phyloP scores from a whole-genome alignment of 2,113 vertebrate genomes.

The Crotalus helleri region DNA sequence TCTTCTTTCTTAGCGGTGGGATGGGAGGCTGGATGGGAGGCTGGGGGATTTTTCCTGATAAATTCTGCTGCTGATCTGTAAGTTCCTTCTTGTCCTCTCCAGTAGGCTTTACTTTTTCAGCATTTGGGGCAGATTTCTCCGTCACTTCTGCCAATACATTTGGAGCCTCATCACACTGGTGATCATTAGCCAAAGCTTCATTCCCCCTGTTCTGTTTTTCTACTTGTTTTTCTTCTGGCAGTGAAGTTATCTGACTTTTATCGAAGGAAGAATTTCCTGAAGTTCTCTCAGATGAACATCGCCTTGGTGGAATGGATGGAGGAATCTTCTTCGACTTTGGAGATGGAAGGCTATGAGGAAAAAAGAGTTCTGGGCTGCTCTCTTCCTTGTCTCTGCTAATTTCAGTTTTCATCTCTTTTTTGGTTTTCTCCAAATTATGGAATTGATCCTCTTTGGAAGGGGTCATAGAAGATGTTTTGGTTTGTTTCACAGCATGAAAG shows the following conservation, averaged over 20 bases:
- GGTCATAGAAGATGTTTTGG: slow-evolving; percentile 38
- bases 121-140: slow-evolving; percentile 1
- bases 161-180: neutral
- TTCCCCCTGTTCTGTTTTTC: slow-evolving; percentile 12
- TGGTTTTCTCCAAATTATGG: slow-evolving; percentile 29
- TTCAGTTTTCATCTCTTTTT: slow-evolving; percentile 49
- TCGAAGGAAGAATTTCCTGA: slow-evolving; percentile 3
- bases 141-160: slow-evolving; percentile 33
- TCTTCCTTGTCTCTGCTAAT: slow-evolving; percentile 38
- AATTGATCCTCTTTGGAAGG: slow-evolving; percentile 48
- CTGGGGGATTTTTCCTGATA: slow-evolving; percentile 4
- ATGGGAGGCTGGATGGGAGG: slow-evolving; percentile 72
- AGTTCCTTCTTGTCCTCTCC: slow-evolving; percentile 15
- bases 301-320: slow-evolving; percentile 55
- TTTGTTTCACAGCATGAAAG: slow-evolving; percentile 24
- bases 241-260: slow-evolving; percentile 40
- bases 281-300: slow-evolving; percentile 39
- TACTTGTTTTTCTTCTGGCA: neutral
- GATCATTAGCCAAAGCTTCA: neutral
- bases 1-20: slow-evolving; percentile 79
- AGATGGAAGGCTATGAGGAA: neutral
- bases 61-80: slow-evolving; percentile 16
- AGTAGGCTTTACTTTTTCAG: slow-evolving; percentile 45
- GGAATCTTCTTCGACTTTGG: slow-evolving; percentile 49
- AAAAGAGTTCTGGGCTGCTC: slow-evolving; percentile 45